Evolutionary conservation across 2,113 vertebrate species (phyloP).

Genomic region (Cochlearius cochlearius): DNA sequence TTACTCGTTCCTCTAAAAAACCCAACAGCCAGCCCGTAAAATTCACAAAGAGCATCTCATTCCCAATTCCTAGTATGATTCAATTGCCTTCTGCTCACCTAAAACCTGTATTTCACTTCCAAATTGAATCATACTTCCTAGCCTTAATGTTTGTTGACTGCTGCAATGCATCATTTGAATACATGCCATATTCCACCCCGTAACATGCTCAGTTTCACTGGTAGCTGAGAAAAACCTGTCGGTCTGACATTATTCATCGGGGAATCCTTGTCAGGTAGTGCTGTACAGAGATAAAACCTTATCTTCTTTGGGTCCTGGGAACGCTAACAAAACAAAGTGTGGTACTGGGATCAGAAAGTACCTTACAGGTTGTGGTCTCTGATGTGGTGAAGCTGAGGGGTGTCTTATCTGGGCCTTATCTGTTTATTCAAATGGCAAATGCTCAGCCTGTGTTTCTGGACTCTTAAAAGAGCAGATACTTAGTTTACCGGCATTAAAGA

Average conservation of each 20-base stretch:
- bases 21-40: neutral
- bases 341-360: neutral
- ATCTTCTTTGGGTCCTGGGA: neutral
- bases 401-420: neutral
- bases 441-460: neutral
- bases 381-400: neutral
- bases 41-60: neutral
- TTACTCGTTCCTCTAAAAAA: neutral
- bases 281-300: neutral
- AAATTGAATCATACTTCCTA: neutral
- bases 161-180: neutral
- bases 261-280: neutral
- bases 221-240: conserved; percentile 10
- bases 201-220: conserved; percentile 4
- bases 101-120: neutral
- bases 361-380: neutral
- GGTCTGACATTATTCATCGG: neutral
- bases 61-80: neutral
- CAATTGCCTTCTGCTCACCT: neutral
- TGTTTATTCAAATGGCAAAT: neutral
- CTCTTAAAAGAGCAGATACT: neutral
- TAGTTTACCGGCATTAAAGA: neutral
- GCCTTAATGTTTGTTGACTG: neutral
- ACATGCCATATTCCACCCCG: neutral
- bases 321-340: neutral